Percentiles rank a stretch among this genome's conserved stretches.
phyloP scores from a whole-genome alignment of 1,140 invertebrate species.

The Drosophila auraria region DNA sequence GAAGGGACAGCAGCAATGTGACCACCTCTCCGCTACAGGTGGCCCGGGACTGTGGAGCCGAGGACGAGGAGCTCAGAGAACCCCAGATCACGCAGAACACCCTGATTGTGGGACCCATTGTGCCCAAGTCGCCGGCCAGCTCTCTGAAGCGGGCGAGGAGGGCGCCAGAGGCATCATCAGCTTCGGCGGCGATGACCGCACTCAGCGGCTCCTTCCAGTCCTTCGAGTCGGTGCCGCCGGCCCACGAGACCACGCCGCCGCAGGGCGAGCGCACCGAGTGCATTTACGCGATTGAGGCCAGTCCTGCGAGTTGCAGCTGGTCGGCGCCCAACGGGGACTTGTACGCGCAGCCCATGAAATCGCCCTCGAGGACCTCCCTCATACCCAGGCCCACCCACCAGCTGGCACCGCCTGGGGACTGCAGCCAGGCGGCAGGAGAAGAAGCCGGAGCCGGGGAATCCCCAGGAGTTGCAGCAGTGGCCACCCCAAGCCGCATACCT shows the following conservation, averaged over 20 bases:
- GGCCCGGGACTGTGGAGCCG: slow-evolving; percentile 79
- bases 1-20: slow-evolving; percentile 74
- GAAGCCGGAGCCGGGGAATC: slow-evolving; percentile 5
- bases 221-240: slow-evolving; percentile 72
- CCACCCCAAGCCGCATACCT: slow-evolving; percentile 60
- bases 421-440: slow-evolving; percentile 9
- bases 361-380: slow-evolving; percentile 59
- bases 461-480: slow-evolving; percentile 4
- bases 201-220: slow-evolving; percentile 75
- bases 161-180: not conserved
- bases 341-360: slow-evolving; percentile 75
- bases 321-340: slow-evolving; percentile 66
- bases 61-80: slow-evolving; percentile 79
- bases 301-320: slow-evolving; percentile 47
- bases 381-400: slow-evolving; percentile 55
- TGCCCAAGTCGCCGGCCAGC: slow-evolving; percentile 82
- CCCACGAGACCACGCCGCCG: slow-evolving; percentile 67
- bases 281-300: slow-evolving; percentile 68
- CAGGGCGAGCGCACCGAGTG: slow-evolving; percentile 75
- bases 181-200: slow-evolving; percentile 12
- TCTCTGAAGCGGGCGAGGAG: slow-evolving; percentile 53
- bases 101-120: slow-evolving; percentile 86
- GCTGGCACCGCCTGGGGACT: slow-evolving; percentile 9
- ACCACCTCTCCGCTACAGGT: slow-evolving; percentile 85
- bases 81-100: slow-evolving; percentile 86